Percentiles rank a stretch among this genome's conserved stretches.
These are phyloP conservation scores for Axis porcinus DNA, from an alignment of 2,113 vertebrate genomes.

Conservation along the genomic window DNA sequence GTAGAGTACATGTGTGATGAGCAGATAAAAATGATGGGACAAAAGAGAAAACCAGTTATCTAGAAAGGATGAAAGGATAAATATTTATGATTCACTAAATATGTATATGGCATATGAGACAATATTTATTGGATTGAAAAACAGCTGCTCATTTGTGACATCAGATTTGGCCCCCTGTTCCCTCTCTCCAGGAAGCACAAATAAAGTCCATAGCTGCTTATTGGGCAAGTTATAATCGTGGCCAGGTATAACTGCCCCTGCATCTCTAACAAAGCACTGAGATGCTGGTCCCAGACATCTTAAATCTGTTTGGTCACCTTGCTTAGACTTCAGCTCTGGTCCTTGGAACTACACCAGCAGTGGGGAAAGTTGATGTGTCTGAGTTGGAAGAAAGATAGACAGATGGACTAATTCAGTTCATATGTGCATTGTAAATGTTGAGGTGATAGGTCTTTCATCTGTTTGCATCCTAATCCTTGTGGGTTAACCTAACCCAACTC, in stretches of 20 bases:
- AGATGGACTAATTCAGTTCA: neutral
- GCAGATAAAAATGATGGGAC: neutral
- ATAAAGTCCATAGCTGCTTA: neutral
- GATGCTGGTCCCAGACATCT: neutral
- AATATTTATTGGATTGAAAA: neutral
- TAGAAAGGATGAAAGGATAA: neutral
- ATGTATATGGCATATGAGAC: neutral
- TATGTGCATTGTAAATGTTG: neutral
- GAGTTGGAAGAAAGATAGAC: neutral
- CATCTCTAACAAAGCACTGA: neutral
- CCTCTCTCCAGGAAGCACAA: neutral
- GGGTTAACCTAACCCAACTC: neutral
- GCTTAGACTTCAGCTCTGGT: neutral
- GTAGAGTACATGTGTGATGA: neutral
- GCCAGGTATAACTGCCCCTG: neutral
- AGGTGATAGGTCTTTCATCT: neutral
- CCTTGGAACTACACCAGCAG: neutral
- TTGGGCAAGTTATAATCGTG: neutral
- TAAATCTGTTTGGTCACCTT: neutral
- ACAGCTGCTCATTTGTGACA: neutral
- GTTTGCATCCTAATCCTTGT: neutral
- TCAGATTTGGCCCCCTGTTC: neutral
- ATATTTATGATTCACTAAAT: neutral
- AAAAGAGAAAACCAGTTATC: neutral
- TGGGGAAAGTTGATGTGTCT: neutral